These are phyloP conservation scores for Acleris cristana DNA, from an alignment of 2,888 invertebrate genomes.

Conservation along the genomic window DNA sequence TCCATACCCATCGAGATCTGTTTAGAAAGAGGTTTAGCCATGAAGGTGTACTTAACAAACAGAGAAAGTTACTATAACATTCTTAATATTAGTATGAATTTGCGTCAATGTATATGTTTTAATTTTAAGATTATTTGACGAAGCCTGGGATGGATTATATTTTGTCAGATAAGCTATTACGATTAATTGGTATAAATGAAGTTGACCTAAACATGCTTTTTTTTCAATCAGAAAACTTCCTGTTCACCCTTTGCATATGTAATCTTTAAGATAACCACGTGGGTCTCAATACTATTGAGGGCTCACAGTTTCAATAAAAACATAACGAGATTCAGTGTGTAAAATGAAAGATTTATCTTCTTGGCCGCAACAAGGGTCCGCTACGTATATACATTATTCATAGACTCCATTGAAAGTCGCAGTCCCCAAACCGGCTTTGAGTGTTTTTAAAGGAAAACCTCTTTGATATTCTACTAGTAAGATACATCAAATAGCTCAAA, in stretches of 20 bases:
- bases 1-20: no score
- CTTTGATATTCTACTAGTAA: conserved; percentile 59
- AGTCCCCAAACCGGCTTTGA: conserved; percentile 59
- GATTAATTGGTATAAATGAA: no score
- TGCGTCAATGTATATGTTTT: no score
- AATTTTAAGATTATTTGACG: no score
- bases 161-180: no score
- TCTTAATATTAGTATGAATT: no score
- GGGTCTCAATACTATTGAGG: conserved; percentile 55
- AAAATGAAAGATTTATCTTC: conserved; percentile 73
- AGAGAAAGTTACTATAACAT: no score
- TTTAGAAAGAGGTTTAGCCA: no score
- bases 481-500: conserved; percentile 52
- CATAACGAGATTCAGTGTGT: conserved; percentile 65
- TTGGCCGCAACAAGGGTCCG: conserved; percentile 51
- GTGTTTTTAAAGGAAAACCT: conserved; percentile 68
- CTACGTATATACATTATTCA: conserved; percentile 68
- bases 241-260: background rate
- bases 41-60: no score
- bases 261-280: conserved; percentile 40
- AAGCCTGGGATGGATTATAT: no score
- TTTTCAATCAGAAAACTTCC: background rate
- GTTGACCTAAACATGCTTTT: no score
- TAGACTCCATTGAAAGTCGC: conserved; percentile 68
- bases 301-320: conserved; percentile 65